Percentiles rank a stretch among this genome's conserved stretches.
Evolutionary conservation across 2,113 vertebrate genomes (phyloP).

Genomic region (Myiagra hebetior): DNA sequence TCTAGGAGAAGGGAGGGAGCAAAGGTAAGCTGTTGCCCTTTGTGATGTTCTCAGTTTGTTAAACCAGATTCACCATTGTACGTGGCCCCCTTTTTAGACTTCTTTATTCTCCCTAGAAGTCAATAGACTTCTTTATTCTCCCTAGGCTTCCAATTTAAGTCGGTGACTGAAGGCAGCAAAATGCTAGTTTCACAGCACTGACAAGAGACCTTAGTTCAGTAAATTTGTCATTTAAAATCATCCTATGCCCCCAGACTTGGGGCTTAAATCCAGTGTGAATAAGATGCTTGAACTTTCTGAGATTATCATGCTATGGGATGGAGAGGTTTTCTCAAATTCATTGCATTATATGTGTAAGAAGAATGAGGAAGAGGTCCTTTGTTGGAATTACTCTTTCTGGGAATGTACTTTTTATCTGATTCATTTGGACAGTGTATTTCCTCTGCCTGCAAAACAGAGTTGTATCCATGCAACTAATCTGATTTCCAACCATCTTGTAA

Average conservation of each 20-base stretch:
- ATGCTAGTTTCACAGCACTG: neutral
- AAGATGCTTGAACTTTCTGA: neutral
- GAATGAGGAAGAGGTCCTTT: neutral
- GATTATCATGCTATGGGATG: neutral
- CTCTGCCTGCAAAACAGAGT: neutral
- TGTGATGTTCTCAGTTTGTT: neutral
- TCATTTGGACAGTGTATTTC: neutral
- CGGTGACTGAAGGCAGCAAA: conserved; percentile 18
- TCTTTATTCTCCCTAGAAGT: conserved; percentile 1
- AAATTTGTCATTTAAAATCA: conserved; percentile 17
- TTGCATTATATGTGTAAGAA: neutral
- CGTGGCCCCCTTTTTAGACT: neutral
- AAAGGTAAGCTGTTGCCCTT: neutral
- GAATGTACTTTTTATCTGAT: neutral
- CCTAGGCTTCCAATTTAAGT: neutral
- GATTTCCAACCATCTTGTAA: neutral
- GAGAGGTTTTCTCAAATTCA: neutral
- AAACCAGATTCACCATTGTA: neutral
- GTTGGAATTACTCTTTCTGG: neutral
- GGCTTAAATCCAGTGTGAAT: neutral
- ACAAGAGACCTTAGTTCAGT: neutral
- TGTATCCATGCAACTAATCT: neutral
- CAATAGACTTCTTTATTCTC: conserved; percentile 13
- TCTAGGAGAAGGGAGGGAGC: neutral
- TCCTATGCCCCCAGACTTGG: neutral